phyloP scores from a whole-genome alignment of 2,797 vertebrate genomes.

The Buphagus erythrorhynchus region DNA sequence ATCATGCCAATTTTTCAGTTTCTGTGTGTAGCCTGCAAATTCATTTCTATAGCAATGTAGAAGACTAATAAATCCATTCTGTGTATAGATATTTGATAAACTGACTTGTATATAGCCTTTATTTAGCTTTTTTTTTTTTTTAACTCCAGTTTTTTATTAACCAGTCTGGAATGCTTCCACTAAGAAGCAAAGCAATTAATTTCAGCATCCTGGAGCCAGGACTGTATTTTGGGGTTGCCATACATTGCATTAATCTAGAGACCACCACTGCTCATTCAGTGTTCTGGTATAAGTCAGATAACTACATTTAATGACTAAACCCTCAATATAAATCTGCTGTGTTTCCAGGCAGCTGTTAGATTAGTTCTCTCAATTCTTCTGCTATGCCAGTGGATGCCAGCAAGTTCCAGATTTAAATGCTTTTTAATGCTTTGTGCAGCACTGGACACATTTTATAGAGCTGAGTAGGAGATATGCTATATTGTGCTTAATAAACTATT shows the following conservation, averaged over 20 bases:
- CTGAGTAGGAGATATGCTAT: conserved; percentile 1
- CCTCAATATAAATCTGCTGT: not conserved
- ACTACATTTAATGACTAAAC: not conserved
- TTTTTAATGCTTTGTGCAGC: conserved; percentile 4
- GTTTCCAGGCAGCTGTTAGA: conserved; percentile 22
- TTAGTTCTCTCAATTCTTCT: conserved; percentile 5
- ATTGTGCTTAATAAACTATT: conserved; percentile 25
- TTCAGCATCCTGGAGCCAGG: not conserved
- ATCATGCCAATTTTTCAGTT: not conserved
- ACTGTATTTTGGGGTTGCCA: not conserved
- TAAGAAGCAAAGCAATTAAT: not conserved
- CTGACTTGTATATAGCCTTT: not conserved
- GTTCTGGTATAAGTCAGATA: not conserved
- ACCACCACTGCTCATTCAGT: not conserved
- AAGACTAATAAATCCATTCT: not conserved
- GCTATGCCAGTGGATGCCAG: conserved; percentile 3
- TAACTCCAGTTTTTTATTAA: not conserved
- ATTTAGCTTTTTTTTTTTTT: not conserved
- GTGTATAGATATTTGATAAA: not conserved
- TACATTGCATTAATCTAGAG: not conserved
- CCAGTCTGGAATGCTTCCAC: not conserved
- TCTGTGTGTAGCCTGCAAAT: not conserved
- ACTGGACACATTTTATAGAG: not conserved
- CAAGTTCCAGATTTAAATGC: not conserved
- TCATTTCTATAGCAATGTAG: not conserved